Base-by-base conservation (phyloP, 2,797 vertebrate species). In the Danio jaintianensis region DNA sequence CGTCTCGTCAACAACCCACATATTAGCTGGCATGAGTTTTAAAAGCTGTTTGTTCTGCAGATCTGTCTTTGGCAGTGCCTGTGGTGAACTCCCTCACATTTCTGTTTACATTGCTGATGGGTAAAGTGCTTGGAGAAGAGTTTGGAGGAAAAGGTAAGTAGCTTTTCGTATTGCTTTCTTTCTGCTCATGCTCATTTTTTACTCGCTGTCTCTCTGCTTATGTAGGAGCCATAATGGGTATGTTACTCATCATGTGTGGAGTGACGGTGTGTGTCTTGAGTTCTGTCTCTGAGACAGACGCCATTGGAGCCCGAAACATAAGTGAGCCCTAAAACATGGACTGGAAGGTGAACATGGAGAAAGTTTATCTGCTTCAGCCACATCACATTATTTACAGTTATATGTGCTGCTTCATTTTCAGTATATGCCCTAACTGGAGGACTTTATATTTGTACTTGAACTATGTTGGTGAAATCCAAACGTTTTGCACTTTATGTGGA, bases 31-130 rank as follows among this genome's bases (percentile, higher is more conserved):
- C 43, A 67, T 47, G n/a, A 1, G 5, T 29, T 71, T 15, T 0
- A 9, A n/a, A 0, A 38, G 12, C 1, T 58, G 40, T 78, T 2
- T 91, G 91, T 85, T 62, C 4, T 84, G 20, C 89, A 99, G 97
- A 99, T 22, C 88, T 99, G 82, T 97, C 97, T 0, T 84, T 99
- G 66, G 97, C 96, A 2, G 97, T 99, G 6, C 97, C 97, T 0
- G 93, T 97, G 82, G 95, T 96, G 74, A 99, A 98, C 89, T 97
- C 97, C 16, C 93, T 99, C 87, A 96, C 96, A 74, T 91, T 99
- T 81, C 50, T 98, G 4, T 96, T 95, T 88, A 98, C 96, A 0
- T 29, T 98, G 84, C 88, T 96, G 55, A 96, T 96, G 0, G 98
- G 98, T 7, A 96, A 89, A 89, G 16, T 96, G 22, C 93, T 99